Evolutionary conservation across 2,113 vertebrate species (phyloP).

Genomic region (Sebastes fasciatus): DNA sequence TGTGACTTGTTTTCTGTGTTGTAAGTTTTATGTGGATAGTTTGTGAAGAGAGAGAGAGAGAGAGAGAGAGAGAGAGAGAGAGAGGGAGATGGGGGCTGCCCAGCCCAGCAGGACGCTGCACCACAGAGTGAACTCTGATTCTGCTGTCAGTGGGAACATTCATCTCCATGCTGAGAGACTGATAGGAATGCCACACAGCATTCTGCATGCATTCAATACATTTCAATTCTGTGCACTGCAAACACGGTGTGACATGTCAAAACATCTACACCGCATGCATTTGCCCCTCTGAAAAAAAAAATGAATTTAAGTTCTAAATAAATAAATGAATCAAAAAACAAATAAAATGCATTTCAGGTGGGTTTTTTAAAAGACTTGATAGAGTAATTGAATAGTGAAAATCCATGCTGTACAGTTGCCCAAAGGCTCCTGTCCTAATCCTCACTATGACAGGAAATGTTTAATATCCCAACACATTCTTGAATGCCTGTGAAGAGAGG

Average conservation of each 20-base stretch:
- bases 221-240: conserved; percentile 49
- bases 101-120: conserved; percentile 62
- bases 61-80: conserved; percentile 6
- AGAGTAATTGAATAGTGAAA: conserved; percentile 75
- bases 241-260: conserved; percentile 51
- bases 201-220: conserved; percentile 65
- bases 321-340: conserved; percentile 14
- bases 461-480: conserved; percentile 78
- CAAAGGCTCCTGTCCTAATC: conserved; percentile 79
- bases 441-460: conserved; percentile 77
- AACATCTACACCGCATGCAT: conserved; percentile 43
- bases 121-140: conserved; percentile 74
- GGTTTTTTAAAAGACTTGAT: conserved; percentile 52
- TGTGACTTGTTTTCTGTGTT: conserved; percentile 24
- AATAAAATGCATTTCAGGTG: conserved; percentile 52
- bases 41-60: conserved; percentile 23
- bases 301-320: conserved; percentile 33
- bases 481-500: conserved; percentile 68
- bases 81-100: conserved; percentile 22
- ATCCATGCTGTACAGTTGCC: conserved; percentile 69
- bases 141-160: conserved; percentile 70
- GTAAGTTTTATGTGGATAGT: conserved; percentile 20
- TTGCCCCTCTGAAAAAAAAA: background rate
- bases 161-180: conserved; percentile 75
- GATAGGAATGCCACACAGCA: conserved; percentile 81